phyloP scores from a whole-genome alignment of 2,113 vertebrate species.

The Albula goreensis region DNA sequence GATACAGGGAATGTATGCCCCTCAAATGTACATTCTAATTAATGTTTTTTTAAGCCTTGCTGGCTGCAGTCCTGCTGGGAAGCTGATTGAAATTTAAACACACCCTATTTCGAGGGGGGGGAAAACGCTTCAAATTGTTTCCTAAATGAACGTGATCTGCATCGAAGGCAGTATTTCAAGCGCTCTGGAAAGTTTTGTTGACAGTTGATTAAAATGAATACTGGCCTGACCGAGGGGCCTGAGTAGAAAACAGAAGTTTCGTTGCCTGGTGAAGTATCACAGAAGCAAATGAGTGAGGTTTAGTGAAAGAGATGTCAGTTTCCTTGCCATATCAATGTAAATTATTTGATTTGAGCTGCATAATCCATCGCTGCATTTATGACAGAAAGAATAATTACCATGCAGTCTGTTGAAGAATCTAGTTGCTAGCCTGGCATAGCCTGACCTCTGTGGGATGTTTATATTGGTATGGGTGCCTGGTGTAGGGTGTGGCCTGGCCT shows the following conservation, averaged over 20 bases:
- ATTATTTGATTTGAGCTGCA: too few relatives aligned
- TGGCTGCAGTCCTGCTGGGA: conserved; percentile 2
- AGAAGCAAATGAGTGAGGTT: background rate
- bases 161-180: background rate
- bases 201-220: background rate
- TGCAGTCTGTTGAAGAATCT: too few relatives aligned
- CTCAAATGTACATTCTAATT: conserved; percentile 9
- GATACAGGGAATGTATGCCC: background rate
- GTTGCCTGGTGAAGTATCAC: background rate
- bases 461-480: too few relatives aligned
- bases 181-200: background rate
- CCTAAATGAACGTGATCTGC: background rate
- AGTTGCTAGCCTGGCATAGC: too few relatives aligned
- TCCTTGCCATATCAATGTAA: too few relatives aligned
- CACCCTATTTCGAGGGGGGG: background rate
- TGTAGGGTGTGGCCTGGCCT: too few relatives aligned
- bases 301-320: background rate
- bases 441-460: too few relatives aligned
- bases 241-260: background rate
- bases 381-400: too few relatives aligned
- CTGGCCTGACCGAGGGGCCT: background rate
- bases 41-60: conserved; percentile 13
- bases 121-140: background rate
- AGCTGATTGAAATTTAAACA: conserved; percentile 9
- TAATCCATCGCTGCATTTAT: too few relatives aligned